These are phyloP conservation scores for Panopea generosa DNA, from an alignment of 2,888 invertebrate genomes.

Conservation along the genomic window DNA sequence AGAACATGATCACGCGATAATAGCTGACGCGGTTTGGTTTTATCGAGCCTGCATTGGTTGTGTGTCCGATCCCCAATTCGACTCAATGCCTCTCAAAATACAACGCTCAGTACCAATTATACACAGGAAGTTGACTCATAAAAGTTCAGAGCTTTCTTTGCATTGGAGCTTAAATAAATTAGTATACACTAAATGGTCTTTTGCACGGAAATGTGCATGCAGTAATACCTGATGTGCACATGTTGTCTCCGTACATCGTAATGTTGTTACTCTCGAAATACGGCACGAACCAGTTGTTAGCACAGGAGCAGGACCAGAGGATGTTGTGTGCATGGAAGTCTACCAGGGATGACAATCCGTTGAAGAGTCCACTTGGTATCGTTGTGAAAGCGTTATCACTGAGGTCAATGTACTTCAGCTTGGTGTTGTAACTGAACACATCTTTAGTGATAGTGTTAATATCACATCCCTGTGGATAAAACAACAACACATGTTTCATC, in stretches of 20 bases:
- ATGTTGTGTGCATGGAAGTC: slow-evolving; percentile 52
- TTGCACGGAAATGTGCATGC: too few relatives aligned
- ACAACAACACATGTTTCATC: not conserved
- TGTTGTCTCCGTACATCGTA: slow-evolving; percentile 51
- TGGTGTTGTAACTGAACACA: slow-evolving; percentile 50
- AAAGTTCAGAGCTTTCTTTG: too few relatives aligned
- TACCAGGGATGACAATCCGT: slow-evolving; percentile 38
- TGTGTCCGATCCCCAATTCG: too few relatives aligned
- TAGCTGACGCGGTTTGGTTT: too few relatives aligned
- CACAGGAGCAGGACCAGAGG: slow-evolving; percentile 62
- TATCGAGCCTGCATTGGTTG: too few relatives aligned
- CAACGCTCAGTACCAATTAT: too few relatives aligned
- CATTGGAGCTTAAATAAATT: too few relatives aligned
- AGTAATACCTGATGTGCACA: slow-evolving; percentile 1
- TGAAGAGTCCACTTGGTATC: slow-evolving; percentile 54
- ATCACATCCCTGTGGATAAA: slow-evolving; percentile 40
- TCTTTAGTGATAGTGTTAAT: slow-evolving; percentile 37
- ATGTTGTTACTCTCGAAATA: slow-evolving; percentile 54
- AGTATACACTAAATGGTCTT: too few relatives aligned
- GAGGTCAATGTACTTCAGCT: slow-evolving; percentile 55
- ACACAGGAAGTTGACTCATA: too few relatives aligned
- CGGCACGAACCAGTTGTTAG: slow-evolving; percentile 57
- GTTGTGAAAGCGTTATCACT: slow-evolving; percentile 56
- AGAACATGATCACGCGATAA: too few relatives aligned
- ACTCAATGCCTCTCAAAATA: too few relatives aligned